Evolutionary conservation across 2,888 invertebrate species (phyloP).

Genomic region (Lasius platythorax): DNA sequence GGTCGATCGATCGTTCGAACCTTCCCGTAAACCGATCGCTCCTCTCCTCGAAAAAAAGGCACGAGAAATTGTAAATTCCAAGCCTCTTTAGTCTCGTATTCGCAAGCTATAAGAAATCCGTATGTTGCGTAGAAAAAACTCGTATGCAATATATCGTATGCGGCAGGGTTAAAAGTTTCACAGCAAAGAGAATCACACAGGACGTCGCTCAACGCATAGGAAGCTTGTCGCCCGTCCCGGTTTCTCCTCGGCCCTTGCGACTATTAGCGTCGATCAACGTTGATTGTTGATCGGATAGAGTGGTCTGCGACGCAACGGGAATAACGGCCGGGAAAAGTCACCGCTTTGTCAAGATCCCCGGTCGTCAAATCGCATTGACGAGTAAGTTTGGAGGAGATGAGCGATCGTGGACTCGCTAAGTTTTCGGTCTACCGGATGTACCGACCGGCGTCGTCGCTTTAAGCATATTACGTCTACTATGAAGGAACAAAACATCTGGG

Average conservation of each 20-base stretch:
- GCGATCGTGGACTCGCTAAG: conserved; percentile 58
- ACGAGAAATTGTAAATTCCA: conserved; percentile 65
- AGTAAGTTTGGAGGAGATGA: conserved; percentile 54
- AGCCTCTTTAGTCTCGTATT: conserved; percentile 49
- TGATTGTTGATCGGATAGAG: not conserved
- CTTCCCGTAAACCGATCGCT: conserved; percentile 59
- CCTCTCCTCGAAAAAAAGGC: conserved; percentile 66
- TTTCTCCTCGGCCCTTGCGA: not conserved
- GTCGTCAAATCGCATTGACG: conserved; percentile 48
- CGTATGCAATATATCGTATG: conserved; percentile 33
- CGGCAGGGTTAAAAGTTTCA: conserved; percentile 22
- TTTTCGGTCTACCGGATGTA: conserved; percentile 39
- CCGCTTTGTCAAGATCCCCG: not conserved
- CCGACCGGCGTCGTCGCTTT: conserved; percentile 57
- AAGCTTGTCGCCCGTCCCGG: not conserved
- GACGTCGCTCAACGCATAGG: not conserved
- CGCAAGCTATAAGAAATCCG: conserved; percentile 51
- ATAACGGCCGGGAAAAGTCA: conserved; percentile 18
- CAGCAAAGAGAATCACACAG: conserved; percentile 1
- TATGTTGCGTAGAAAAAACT: conserved; percentile 61
- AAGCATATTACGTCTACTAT: conserved; percentile 74
- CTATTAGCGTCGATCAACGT: not conserved
- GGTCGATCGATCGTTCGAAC: conserved; percentile 57
- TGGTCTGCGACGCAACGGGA: conserved; percentile 24
- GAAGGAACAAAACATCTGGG: conserved; percentile 84